These are phyloP conservation scores for Eledone cirrhosa DNA, from an alignment of 2,888 invertebrate genomes.

Conservation along the genomic window DNA sequence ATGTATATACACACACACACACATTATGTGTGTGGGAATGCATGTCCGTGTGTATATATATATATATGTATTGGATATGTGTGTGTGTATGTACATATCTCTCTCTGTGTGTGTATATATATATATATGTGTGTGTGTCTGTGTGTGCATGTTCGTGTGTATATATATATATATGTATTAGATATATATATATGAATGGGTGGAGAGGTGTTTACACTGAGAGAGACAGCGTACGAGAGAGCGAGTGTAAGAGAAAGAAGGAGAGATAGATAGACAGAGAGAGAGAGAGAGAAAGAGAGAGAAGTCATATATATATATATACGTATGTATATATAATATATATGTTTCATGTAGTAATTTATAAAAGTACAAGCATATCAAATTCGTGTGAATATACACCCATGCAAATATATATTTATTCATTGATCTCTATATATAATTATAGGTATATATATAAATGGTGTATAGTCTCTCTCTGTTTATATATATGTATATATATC, in stretches of 20 bases:
- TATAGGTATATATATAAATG: too few species aligned
- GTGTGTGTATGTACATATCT: not conserved
- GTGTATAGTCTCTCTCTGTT: too few species aligned
- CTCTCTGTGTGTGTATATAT: not conserved
- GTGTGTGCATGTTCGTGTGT: too few species aligned
- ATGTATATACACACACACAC: not conserved
- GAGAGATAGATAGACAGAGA: not conserved
- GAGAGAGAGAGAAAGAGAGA: not conserved
- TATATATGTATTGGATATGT: not conserved
- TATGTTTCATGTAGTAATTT: too few species aligned
- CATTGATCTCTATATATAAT: too few species aligned
- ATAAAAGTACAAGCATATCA: too few species aligned
- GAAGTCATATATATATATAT: not conserved
- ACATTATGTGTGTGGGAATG: not conserved
- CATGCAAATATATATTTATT: too few species aligned
- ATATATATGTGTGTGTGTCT: not conserved
- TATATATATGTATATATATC: too few species aligned
- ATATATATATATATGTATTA: not conserved
- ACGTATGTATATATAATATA: too few species aligned
- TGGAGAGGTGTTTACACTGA: not conserved
- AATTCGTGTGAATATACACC: too few species aligned
- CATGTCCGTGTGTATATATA: not conserved
- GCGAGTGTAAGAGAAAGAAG: not conserved
- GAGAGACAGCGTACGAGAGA: not conserved
- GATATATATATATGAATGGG: not conserved